phyloP scores from a whole-genome alignment of 2,888 invertebrate genomes.

The Argyra leucocephala region DNA sequence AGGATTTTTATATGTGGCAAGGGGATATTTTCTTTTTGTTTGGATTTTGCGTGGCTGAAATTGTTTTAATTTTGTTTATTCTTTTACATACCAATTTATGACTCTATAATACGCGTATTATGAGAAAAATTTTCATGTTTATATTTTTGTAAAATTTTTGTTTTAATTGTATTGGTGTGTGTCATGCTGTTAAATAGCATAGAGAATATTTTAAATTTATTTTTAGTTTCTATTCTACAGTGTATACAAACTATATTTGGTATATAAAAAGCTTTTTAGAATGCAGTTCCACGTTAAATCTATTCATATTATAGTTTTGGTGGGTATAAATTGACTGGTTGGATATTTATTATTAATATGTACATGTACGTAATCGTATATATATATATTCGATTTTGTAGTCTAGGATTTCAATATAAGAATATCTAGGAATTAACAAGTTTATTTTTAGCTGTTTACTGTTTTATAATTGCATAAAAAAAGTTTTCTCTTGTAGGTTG shows the following conservation, averaged over 20 bases:
- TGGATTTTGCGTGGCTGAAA: constrained; percentile 1
- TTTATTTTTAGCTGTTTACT: no score
- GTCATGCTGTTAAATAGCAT: background rate
- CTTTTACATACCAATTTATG: no score
- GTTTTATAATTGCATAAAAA: no score
- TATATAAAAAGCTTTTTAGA: background rate
- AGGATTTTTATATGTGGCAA: no score
- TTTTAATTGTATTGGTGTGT: background rate
- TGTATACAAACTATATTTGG: background rate
- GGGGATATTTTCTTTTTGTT: background rate
- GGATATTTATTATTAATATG: background rate
- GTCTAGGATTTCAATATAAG: no score
- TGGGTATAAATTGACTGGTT: no score
- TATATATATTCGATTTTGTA: no score
- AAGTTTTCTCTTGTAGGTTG: no score
- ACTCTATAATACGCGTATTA: background rate
- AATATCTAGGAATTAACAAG: no score
- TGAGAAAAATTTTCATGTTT: background rate
- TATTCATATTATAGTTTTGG: background rate
- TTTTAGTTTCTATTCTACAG: constrained; percentile 1
- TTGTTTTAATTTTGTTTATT: background rate
- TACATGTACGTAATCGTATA: background rate
- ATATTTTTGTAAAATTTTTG: background rate
- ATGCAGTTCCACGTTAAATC: background rate
- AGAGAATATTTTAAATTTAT: background rate